Base-by-base conservation (phyloP, 92 coral and sea anemone genomes). In the Parazoanthus atlanticus region DNA sequence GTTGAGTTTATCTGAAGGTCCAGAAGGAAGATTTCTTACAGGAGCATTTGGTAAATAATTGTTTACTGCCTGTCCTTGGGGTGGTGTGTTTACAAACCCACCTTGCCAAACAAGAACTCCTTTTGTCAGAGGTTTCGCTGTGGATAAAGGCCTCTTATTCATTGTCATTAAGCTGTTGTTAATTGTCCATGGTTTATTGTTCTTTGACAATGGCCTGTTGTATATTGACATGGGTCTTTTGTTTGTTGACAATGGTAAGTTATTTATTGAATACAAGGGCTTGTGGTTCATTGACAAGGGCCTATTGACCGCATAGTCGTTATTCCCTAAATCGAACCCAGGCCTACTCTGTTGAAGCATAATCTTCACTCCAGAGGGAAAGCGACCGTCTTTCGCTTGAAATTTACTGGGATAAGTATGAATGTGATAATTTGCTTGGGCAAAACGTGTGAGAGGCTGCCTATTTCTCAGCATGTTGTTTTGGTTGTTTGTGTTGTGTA, bases 261-360 rank as follows among this genome's bases (percentile, higher is more conserved):
- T 80, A 47, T 80, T 56, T 1, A 56, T 31, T 52, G 32, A 16
- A 1, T 23, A 49, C 16, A 15, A 7, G 13, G 84, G 72, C 56
- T 32, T 54, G 70, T 31, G 36, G 31, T 41, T 43, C 29, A 26
- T 10, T 26, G 56, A 31, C 3, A 38, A 65, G 6, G 86, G 86
- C 19, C 54, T 82, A 34, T 61, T n/a, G 31, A 32, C 36, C 77
- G 31, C 17, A n/a, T 78, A n/a, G 47, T 12, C n/a, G 33, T 34
- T 67, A 10, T 16, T 43, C 38, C 78, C 66, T 6, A 29, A 26
- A 26, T 52, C 29, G 28, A 84, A 15, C 36, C 87, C 66, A 46
- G 78, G 66, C 40, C 78, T 41, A 30, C 78, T 71, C 47, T 52
- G 54, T 41, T 47, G 66, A 23, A 78, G 82, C 40, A 78, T 17